These are phyloP conservation scores for Ptychoptera contaminata DNA, from an alignment of 2,888 invertebrate species.

Conservation along the genomic window DNA sequence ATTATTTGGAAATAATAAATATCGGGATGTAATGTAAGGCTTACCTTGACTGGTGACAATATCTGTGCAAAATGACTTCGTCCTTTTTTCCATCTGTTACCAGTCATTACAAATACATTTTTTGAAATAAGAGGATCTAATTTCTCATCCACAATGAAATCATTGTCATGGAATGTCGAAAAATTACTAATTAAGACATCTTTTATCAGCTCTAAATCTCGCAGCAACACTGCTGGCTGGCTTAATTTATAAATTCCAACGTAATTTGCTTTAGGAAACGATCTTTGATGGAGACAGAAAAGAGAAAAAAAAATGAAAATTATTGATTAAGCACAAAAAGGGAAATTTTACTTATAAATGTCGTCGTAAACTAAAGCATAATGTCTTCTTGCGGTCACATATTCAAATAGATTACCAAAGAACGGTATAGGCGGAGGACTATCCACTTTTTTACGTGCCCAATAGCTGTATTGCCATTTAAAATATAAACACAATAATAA, in stretches of 20 bases:
- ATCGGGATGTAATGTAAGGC: not conserved
- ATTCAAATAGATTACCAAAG: not conserved
- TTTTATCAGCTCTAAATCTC: slow-evolving; percentile 9
- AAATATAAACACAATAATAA: not conserved
- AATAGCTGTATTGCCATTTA: not conserved
- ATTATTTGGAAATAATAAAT: not conserved
- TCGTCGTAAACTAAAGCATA: not conserved
- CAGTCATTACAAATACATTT: slow-evolving; percentile 5
- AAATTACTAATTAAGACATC: slow-evolving; percentile 9
- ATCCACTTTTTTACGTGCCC: not conserved
- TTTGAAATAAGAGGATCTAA: slow-evolving; percentile 4
- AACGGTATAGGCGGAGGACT: not conserved
- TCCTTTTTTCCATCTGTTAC: slow-evolving; percentile 5
- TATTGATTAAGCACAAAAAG: no score
- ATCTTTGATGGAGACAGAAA: slow-evolving; percentile 2
- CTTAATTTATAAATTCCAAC: slow-evolving; percentile 11
- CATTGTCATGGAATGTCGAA: slow-evolving; percentile 6
- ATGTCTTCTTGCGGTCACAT: not conserved
- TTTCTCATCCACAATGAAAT: slow-evolving; percentile 7
- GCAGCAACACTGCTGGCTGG: slow-evolving; percentile 9
- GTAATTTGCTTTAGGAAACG: slow-evolving; percentile 9
- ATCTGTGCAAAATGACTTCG: not conserved
- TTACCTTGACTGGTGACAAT: not conserved
- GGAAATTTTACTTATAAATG: not conserved
- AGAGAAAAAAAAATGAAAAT: no score